Conservation (phyloP, 1,140 invertebrate genomes). For the Rhizoglyphus robini region DNA sequence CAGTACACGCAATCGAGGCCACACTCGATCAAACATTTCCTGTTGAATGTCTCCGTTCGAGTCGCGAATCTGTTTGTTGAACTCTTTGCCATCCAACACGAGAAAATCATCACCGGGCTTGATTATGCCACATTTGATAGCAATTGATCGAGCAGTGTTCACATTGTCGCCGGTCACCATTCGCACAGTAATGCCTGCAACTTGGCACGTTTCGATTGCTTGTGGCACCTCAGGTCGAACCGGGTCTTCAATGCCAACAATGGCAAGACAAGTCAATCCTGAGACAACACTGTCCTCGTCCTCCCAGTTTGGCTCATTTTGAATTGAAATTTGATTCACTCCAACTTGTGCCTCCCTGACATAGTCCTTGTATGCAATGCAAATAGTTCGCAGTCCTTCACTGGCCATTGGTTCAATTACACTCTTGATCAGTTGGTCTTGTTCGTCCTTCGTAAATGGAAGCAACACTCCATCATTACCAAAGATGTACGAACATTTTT, state of each 20-base stretch:
- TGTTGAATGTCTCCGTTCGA: slow-evolving; percentile 75
- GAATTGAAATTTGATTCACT: slow-evolving; percentile 60
- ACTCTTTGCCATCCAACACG: slow-evolving; percentile 94
- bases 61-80: slow-evolving; percentile 83
- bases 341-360: slow-evolving; percentile 42
- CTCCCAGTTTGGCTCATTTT: slow-evolving; percentile 96
- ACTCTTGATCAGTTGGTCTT: slow-evolving; percentile 77
- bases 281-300: slow-evolving; percentile 83
- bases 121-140: slow-evolving; percentile 90
- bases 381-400: slow-evolving; percentile 92
- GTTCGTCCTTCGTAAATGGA: slow-evolving; percentile 82
- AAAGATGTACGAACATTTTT: slow-evolving; percentile 95
- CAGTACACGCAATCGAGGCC: slow-evolving; percentile 88
- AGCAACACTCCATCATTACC: slow-evolving; percentile 77
- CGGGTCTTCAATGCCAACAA: slow-evolving; percentile 98
- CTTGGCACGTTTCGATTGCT: slow-evolving; percentile 85
- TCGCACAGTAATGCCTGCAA: slow-evolving; percentile 94
- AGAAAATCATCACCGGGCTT: slow-evolving; percentile 86
- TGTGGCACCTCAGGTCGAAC: slow-evolving; percentile 90
- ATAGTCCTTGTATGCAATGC: slow-evolving; percentile 81
- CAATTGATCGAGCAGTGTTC: slow-evolving; percentile 90
- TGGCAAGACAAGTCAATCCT: slow-evolving; percentile 84
- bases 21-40: slow-evolving; percentile 85
- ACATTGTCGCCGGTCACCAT: slow-evolving; percentile 99
- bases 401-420: slow-evolving; percentile 99